Conservation (phyloP, 2,888 invertebrate species). For the Serripes groenlandicus region DNA sequence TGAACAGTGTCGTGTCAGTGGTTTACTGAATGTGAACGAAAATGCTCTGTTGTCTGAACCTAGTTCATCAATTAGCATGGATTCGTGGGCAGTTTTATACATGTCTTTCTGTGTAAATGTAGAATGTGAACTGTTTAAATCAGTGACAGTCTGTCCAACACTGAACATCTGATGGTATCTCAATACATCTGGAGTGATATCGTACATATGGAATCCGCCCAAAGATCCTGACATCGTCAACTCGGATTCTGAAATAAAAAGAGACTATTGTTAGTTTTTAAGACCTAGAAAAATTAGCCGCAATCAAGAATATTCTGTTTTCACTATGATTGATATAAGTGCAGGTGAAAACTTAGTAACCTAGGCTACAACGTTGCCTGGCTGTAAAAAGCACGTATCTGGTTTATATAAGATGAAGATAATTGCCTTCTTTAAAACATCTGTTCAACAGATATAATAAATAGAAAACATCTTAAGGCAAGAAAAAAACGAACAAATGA, state of each 20-base stretch:
- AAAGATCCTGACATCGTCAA: slow-evolving; percentile 94
- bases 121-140: slow-evolving; percentile 32
- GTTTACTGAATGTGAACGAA: slow-evolving; percentile 62
- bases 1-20: slow-evolving; percentile 24
- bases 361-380: no score
- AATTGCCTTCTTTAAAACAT: no score
- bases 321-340: no score
- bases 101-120: slow-evolving; percentile 73
- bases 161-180: slow-evolving; percentile 92
- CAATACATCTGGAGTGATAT: slow-evolving; percentile 93
- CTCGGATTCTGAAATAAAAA: slow-evolving; percentile 88
- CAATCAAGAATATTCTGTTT: no score
- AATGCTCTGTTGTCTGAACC: slow-evolving; percentile 65
- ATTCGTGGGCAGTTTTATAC: slow-evolving; percentile 83
- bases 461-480: no score
- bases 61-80: slow-evolving; percentile 50
- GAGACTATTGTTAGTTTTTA: no score
- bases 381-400: no score
- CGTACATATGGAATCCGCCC: slow-evolving; percentile 95
- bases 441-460: no score
- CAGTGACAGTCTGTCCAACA: slow-evolving; percentile 72
- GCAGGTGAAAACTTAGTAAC: no score
- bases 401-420: no score
- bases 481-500: no score
- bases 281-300: no score